Conservation (phyloP, 2,888 invertebrate species). For the Escarpia spicata region DNA sequence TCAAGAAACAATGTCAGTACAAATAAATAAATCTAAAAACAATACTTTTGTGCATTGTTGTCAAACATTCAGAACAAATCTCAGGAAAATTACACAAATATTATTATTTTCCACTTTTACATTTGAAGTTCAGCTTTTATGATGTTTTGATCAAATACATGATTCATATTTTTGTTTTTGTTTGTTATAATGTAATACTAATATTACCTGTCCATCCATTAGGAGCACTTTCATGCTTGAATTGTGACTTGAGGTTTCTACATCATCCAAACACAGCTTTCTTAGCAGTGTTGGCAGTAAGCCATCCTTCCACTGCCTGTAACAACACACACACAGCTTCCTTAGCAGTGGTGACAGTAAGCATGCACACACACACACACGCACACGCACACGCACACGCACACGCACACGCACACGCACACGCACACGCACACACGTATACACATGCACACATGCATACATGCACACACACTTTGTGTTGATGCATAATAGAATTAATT, state of each 20-base stretch:
- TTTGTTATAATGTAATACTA: not conserved
- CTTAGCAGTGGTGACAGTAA: not conserved
- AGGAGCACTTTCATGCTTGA: constrained; percentile 59
- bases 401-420: not conserved
- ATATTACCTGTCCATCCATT: constrained; percentile 59
- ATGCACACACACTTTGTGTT: not conserved
- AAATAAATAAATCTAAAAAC: too few species aligned
- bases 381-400: not conserved
- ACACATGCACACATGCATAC: not conserved
- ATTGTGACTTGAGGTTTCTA: constrained; percentile 27
- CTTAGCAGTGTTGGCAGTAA: constrained; percentile 56
- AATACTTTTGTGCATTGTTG: too few species aligned
- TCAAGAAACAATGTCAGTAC: too few species aligned
- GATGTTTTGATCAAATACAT: too few species aligned
- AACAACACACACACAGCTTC: constrained; percentile 7
- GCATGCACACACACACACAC: too few species aligned
- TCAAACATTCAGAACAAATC: too few species aligned
- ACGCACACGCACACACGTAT: not conserved
- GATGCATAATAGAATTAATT: not conserved
- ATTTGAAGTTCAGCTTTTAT: too few species aligned
- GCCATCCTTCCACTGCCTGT: constrained; percentile 62
- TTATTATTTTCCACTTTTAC: too few species aligned
- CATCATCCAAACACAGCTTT: constrained; percentile 56
- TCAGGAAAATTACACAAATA: too few species aligned
- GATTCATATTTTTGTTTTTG: not conserved